Percentiles rank a stretch among this genome's conserved stretches.
phyloP scores from a whole-genome alignment of 2,888 invertebrate species.

The Papilio protenor region DNA sequence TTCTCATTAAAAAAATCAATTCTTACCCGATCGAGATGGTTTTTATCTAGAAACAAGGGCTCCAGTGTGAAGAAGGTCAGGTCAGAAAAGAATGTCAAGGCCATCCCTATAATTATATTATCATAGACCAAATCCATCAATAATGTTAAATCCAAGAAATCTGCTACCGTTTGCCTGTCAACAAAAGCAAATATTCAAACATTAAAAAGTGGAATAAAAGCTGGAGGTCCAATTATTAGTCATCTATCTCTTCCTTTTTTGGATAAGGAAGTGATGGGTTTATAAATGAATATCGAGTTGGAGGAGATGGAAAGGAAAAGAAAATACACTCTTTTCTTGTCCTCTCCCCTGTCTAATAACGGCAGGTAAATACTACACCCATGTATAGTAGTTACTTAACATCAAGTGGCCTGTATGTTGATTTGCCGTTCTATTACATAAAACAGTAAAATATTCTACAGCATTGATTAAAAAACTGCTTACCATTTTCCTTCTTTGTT shows the following conservation, averaged over 20 bases:
- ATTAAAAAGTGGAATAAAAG: constrained; percentile 1
- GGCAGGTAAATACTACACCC: neutral
- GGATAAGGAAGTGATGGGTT: no score
- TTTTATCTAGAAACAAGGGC: constrained; percentile 85
- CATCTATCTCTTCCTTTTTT: neutral
- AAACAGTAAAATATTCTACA: constrained; percentile 12
- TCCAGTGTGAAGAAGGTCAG: constrained; percentile 88
- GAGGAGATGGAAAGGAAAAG: no score
- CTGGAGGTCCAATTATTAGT: neutral
- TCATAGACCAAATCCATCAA: constrained; percentile 86
- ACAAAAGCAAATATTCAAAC: constrained; percentile 28
- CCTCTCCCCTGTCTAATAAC: no score
- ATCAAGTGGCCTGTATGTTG: neutral
- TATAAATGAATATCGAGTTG: no score
- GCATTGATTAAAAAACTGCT: constrained; percentile 45
- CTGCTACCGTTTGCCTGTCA: constrained; percentile 83
- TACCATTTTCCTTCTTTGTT: constrained; percentile 82
- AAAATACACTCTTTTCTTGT: neutral
- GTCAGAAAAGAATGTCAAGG: constrained; percentile 88
- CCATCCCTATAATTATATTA: constrained; percentile 88
- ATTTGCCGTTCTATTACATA: neutral
- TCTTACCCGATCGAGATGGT: constrained; percentile 78
- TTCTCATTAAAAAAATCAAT: neutral
- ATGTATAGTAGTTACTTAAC: neutral
- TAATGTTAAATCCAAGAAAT: constrained; percentile 85